Evolutionary conservation across 2,888 invertebrate genomes (phyloP), one percentile per base, ranked within the genome.

Genomic region (Myathropa florea): DNA sequence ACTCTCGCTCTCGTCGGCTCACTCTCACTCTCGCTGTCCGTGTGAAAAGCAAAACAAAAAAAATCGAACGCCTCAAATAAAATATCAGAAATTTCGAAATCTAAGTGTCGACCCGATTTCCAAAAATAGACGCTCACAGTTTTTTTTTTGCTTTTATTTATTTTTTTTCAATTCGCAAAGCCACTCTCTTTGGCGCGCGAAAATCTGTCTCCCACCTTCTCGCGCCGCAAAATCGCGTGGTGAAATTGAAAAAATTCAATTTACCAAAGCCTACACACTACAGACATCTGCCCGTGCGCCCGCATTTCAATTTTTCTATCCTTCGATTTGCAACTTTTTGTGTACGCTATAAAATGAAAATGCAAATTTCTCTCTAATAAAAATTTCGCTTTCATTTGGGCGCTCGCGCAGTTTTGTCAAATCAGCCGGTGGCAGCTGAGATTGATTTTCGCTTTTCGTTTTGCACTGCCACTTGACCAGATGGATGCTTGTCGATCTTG

Each of bases 51-150:
- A 46, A 39, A 39, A 39, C 6, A 7, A 33, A 33, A 21, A 18
- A 53, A 18, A 9, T 53, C 53, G 4, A 53, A 53, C 59, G n/a
- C 18, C n/a, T 6, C 18, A n/a, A 33, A 64, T 26, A 72, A 63
- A 59, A 63, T 68, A 30, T 78, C 36, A 46, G 46, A 18, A 67
- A 67, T 67, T 65, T 70, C 30, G 4, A 79, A 79, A 72, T 65
- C 46, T 26, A 79, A 71, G 30, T 65, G 59, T 71, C 71, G 78
- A 78, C 64, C 57, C 65, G 65, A 46, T 71, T 79, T 79, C 78
- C 63, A 9, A 70, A 70, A 78, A 70, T 78, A 78, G 30, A 64
- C 21, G 21, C 46, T 46, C 67, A 23, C 23, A 39, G 61, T 68
- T 77, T 61, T 36, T 14, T 55, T 61, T 28, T 33, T n/a, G n/a